A percentile compares a stretch with the other conserved stretches of the same genome.
Conservation (phyloP, 2,113 vertebrate species). For the Grantiella picta region DNA sequence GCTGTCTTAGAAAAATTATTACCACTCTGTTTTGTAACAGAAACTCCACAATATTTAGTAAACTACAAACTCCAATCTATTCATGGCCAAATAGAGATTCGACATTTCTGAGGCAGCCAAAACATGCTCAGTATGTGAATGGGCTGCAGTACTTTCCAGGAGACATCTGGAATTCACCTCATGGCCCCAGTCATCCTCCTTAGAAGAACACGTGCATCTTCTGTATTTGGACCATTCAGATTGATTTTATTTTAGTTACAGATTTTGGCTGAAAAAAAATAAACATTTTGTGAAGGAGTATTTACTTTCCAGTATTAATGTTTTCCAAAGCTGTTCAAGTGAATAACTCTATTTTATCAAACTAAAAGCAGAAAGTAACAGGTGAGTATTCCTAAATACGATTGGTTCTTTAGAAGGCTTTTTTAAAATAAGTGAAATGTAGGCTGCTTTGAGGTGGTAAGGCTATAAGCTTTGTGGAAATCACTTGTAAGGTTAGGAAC, state of each 20-base stretch:
- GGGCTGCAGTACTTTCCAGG: slow-evolving; percentile 14
- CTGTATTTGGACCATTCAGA: slow-evolving; percentile 30
- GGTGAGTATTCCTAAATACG: background rate
- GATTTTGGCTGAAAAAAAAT: background rate
- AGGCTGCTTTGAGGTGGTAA: background rate
- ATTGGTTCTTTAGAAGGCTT: background rate
- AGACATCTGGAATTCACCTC: slow-evolving; percentile 6
- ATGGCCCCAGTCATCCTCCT: slow-evolving; percentile 30
- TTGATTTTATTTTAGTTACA: slow-evolving; percentile 25
- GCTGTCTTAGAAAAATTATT: slow-evolving; percentile 72
- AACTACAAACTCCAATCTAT: slow-evolving; percentile 48
- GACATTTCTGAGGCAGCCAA: slow-evolving; percentile 60
- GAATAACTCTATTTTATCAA: background rate
- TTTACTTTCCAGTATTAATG: background rate
- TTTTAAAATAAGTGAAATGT: background rate
- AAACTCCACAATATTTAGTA: slow-evolving; percentile 70
- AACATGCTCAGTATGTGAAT: slow-evolving; percentile 59
- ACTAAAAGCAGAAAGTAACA: background rate
- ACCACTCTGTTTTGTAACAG: slow-evolving; percentile 72
- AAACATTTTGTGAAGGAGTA: background rate
- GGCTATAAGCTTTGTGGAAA: background rate
- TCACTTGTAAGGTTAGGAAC: background rate
- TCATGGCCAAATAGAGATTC: slow-evolving; percentile 53
- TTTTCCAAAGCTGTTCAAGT: background rate
- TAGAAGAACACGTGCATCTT: slow-evolving; percentile 54